Conservation (phyloP, 1,140 invertebrate species). For the Arion vulgaris region DNA sequence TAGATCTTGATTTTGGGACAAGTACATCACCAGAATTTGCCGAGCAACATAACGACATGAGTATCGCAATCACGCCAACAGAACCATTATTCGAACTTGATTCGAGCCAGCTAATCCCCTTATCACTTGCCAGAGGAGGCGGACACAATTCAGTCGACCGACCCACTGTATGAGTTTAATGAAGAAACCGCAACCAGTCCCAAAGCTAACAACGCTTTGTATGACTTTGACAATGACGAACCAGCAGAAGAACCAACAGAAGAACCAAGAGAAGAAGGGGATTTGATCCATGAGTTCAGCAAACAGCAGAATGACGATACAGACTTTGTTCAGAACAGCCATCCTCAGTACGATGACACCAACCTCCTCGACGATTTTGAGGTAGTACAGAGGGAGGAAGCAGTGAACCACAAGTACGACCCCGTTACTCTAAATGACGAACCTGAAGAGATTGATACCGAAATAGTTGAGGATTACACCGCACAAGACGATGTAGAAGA, state of each 20-base stretch:
- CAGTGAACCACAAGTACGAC: neutral
- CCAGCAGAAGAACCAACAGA: too few species aligned
- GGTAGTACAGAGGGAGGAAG: neutral
- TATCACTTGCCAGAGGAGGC: neutral
- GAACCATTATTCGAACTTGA: conserved; percentile 22
- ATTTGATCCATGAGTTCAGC: neutral
- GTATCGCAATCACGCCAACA: neutral
- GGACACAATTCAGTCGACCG: neutral
- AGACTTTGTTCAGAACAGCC: neutral
- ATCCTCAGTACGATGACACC: too few species aligned
- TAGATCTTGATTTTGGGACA: conserved; percentile 1
- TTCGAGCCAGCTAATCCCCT: neutral
- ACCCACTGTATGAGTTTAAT: conserved; percentile 40
- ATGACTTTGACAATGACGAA: conserved; percentile 41
- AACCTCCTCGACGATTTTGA: conserved; percentile 13
- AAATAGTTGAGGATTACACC: neutral
- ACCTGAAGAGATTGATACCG: neutral
- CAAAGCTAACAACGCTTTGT: conserved; percentile 46
- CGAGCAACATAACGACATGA: conserved; percentile 43
- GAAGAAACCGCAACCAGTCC: conserved; percentile 3
- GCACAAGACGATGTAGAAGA: neutral
- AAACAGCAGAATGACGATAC: neutral
- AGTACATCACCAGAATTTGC: neutral
- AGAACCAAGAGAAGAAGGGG: neutral
- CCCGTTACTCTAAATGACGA: neutral